These are phyloP conservation scores for Crossaster papposus DNA, from an alignment of 53 echinoderm and acorn worm genomes.

Conservation along the genomic window DNA sequence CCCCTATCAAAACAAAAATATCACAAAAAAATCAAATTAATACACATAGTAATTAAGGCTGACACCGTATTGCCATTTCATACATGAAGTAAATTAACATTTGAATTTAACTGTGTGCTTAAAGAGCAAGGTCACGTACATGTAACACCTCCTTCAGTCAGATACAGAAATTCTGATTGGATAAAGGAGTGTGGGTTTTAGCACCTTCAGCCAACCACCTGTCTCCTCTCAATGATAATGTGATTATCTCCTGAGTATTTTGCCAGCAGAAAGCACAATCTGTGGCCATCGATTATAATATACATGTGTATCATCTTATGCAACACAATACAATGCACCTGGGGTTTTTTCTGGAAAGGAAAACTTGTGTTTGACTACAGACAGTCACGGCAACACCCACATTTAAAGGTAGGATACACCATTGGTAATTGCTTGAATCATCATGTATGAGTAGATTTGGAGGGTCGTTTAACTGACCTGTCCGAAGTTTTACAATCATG, in stretches of 20 bases:
- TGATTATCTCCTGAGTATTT: conserved; percentile 14
- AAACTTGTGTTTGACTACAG: not conserved
- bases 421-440: too few relatives aligned
- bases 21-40: not conserved
- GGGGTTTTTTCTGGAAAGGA: not conserved
- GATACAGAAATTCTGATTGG: conserved; percentile 28
- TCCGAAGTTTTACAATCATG: too few relatives aligned
- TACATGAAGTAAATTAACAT: too few relatives aligned
- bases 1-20: conserved; percentile 63
- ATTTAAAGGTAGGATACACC: not conserved
- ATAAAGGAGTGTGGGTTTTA: not conserved
- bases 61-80: not conserved
- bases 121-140: not conserved
- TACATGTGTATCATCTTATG: not conserved
- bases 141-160: conserved; percentile 24
- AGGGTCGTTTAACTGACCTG: too few relatives aligned
- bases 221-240: conserved; percentile 1
- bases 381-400: not conserved
- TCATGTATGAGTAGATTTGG: too few relatives aligned
- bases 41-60: not conserved
- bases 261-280: not conserved
- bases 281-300: not conserved
- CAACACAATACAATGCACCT: not conserved
- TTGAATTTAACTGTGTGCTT: too few relatives aligned
- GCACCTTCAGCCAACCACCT: conserved; percentile 33